Percentiles rank a stretch among this genome's conserved stretches.
Evolutionary conservation across 2,888 invertebrate species (phyloP).

Genomic region (Buathra laborator): DNA sequence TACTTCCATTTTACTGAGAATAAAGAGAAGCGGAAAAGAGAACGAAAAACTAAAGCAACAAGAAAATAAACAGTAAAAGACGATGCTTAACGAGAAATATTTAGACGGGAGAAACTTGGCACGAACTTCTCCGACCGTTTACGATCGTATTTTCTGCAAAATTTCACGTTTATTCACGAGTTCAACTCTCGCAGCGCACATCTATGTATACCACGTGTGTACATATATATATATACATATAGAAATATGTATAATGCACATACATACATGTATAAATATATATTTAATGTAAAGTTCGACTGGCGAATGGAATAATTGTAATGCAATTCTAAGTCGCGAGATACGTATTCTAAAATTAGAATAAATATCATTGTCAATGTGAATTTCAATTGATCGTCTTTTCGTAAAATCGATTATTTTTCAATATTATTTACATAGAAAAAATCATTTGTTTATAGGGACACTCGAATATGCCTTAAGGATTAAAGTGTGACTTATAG

Average conservation of each 20-base stretch:
- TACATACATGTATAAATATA: slow-evolving; percentile 56
- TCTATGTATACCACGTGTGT: slow-evolving; percentile 50
- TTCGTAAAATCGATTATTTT: background rate
- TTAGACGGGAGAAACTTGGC: slow-evolving; percentile 42
- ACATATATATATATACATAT: slow-evolving; percentile 38
- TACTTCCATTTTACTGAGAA: background rate
- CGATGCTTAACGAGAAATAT: slow-evolving; percentile 11
- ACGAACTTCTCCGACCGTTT: slow-evolving; percentile 55
- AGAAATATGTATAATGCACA: slow-evolving; percentile 36
- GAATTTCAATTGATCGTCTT: background rate
- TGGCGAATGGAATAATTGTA: slow-evolving; percentile 36
- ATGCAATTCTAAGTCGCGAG: slow-evolving; percentile 55
- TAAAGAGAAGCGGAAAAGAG: background rate
- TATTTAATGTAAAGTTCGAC: slow-evolving; percentile 33
- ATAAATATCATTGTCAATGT: background rate
- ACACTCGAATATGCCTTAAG: slow-evolving; percentile 60
- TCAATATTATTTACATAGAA: slow-evolving; percentile 46
- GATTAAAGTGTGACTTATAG: slow-evolving; percentile 53
- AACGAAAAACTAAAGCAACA: background rate
- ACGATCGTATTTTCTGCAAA: slow-evolving; percentile 36
- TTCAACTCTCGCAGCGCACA: slow-evolving; percentile 60
- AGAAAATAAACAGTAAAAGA: slow-evolving; percentile 31
- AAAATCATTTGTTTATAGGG: slow-evolving; percentile 23
- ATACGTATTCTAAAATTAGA: slow-evolving; percentile 22
- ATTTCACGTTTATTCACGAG: slow-evolving; percentile 42